Evolutionary conservation across 2,797 vertebrate species (phyloP).

Genomic region (Platalea minor): DNA sequence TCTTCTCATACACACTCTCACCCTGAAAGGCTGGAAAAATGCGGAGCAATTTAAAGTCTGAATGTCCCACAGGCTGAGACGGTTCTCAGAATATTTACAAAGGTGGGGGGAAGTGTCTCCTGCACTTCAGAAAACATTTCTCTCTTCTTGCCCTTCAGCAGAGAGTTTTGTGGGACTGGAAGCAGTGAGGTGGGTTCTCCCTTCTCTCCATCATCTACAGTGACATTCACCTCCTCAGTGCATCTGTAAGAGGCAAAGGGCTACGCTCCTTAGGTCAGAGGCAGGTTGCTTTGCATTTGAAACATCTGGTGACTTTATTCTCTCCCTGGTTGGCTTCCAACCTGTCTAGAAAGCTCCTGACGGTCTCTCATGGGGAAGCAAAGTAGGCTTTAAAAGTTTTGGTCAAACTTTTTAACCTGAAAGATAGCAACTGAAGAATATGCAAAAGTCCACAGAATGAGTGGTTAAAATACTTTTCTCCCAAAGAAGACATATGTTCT

Average conservation of each 20-base stretch:
- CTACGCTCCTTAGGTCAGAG: not conserved
- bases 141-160: not conserved
- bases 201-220: not conserved
- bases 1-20: not conserved
- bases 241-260: not conserved
- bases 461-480: not conserved
- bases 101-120: not conserved
- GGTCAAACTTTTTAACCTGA: not conserved
- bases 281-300: not conserved
- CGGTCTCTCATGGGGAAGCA: not conserved
- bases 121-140: not conserved
- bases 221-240: not conserved
- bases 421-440: not conserved
- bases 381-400: not conserved
- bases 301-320: not conserved
- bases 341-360: not conserved
- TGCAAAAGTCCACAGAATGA: not conserved
- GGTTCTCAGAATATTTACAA: not conserved
- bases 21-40: not conserved
- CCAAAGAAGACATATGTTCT: not conserved
- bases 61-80: not conserved
- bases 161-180: not conserved
- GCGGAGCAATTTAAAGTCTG: not conserved
- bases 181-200: not conserved
- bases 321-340: not conserved